Conservation (phyloP, 92 coral and sea anemone species). For the Palythoa heliodiscus region DNA sequence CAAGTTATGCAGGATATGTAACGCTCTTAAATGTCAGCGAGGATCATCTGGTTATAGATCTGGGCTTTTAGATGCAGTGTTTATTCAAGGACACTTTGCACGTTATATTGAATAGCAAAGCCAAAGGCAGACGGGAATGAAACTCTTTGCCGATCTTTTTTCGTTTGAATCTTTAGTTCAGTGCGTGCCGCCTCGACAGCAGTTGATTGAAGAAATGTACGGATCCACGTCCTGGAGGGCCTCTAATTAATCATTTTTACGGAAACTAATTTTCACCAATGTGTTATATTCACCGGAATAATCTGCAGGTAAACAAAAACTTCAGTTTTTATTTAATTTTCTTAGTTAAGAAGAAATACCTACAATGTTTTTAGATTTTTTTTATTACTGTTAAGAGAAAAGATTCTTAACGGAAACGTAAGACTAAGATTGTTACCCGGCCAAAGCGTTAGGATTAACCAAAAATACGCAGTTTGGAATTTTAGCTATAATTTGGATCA, state of each 20-base stretch:
- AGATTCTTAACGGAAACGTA: background rate
- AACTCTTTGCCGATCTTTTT: background rate
- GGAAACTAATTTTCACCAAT: slow-evolving; percentile 12
- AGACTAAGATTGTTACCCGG: background rate
- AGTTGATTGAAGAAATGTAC: background rate
- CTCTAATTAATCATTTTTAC: background rate
- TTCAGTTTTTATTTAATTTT: background rate
- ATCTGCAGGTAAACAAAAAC: slow-evolving; percentile 29
- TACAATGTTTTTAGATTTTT: background rate
- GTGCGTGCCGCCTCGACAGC: background rate
- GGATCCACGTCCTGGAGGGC: background rate
- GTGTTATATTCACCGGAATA: background rate
- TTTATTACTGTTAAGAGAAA: background rate
- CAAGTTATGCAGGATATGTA: slow-evolving; percentile 11
- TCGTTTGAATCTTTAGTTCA: slow-evolving; percentile 10
- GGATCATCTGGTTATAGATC: background rate
- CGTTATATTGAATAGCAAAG: slow-evolving; percentile 9
- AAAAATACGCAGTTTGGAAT: background rate
- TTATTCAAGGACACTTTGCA: slow-evolving; percentile 2
- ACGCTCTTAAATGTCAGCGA: background rate
- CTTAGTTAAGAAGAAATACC: background rate
- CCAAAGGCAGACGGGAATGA: background rate
- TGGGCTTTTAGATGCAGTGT: background rate
- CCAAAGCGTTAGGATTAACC: background rate
- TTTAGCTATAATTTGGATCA: slow-evolving; percentile 1